Conservation (phyloP, 2,797 vertebrate genomes). For the Onychomys leucogaster region DNA sequence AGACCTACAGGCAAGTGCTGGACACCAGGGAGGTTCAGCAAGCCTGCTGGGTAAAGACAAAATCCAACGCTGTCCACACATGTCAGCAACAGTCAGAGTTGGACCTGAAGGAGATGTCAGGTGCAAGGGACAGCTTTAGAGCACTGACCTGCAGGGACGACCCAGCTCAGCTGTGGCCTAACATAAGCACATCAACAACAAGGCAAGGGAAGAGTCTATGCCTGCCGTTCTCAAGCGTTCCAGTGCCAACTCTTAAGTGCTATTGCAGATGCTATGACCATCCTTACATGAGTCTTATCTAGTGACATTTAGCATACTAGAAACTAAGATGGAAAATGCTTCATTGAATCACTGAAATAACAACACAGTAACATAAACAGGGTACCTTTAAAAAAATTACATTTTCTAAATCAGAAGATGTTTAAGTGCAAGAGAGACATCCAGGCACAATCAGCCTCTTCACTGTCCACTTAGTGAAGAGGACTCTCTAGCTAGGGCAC, state of each 20-base stretch:
- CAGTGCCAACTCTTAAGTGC: not conserved
- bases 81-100: not conserved
- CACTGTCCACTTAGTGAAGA: no score
- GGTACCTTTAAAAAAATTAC: not conserved
- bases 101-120: not conserved
- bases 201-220: not conserved
- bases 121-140: not conserved
- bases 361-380: not conserved
- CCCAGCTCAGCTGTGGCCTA: not conserved
- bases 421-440: not conserved
- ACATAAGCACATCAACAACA: not conserved
- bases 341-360: not conserved
- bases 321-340: conserved; percentile 11
- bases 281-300: not conserved
- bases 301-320: not conserved
- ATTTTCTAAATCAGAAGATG: not conserved
- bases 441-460: not conserved
- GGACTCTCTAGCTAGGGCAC: not conserved
- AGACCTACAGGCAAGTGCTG: not conserved
- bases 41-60: not conserved
- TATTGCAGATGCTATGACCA: not conserved
- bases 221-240: not conserved
- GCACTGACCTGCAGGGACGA: not conserved
- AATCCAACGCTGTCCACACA: not conserved
- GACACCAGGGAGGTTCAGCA: not conserved